Evolutionary conservation across 2,113 vertebrate genomes (phyloP).

Genomic region (Miniopterus natalensis): DNA sequence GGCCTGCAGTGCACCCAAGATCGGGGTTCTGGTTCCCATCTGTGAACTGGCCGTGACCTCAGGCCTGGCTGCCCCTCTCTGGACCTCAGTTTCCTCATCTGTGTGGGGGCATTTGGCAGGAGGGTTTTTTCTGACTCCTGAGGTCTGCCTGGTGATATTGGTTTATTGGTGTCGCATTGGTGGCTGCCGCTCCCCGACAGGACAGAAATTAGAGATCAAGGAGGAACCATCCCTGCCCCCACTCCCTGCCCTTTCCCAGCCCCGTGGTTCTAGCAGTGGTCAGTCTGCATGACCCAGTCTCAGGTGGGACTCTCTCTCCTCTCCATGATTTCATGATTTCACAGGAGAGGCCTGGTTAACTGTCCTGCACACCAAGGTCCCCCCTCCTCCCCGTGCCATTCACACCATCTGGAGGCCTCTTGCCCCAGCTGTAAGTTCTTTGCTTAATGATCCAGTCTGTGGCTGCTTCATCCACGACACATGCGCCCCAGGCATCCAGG

Average conservation of each 20-base stretch:
- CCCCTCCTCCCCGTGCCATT: not conserved
- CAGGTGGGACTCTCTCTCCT: too few relatives aligned
- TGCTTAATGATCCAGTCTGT: fast-evolving
- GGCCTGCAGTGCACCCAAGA: fast-evolving
- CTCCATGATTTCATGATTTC: too few relatives aligned
- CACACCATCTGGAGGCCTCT: fast-evolving
- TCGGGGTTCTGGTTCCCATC: fast-evolving
- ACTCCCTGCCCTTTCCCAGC: too few relatives aligned
- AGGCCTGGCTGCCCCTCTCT: too few relatives aligned
- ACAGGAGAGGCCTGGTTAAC: not conserved
- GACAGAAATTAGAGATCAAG: too few relatives aligned
- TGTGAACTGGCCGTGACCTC: not conserved
- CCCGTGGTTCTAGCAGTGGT: too few relatives aligned
- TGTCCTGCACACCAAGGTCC: fast-evolving
- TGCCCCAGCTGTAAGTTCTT: fast-evolving
- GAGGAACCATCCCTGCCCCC: fast-evolving
- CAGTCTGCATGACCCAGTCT: too few relatives aligned
- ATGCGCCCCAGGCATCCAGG: fast-evolving
- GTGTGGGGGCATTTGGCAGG: too few relatives aligned
- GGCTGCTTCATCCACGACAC: not conserved
- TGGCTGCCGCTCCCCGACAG: too few relatives aligned
- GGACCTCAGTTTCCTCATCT: not conserved
- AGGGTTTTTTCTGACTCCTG: not conserved
- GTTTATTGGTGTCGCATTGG: fast-evolving
- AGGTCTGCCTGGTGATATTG: not conserved